These are phyloP conservation scores for Notocelia uddmanniana DNA, from an alignment of 2,888 invertebrate genomes.

Conservation along the genomic window DNA sequence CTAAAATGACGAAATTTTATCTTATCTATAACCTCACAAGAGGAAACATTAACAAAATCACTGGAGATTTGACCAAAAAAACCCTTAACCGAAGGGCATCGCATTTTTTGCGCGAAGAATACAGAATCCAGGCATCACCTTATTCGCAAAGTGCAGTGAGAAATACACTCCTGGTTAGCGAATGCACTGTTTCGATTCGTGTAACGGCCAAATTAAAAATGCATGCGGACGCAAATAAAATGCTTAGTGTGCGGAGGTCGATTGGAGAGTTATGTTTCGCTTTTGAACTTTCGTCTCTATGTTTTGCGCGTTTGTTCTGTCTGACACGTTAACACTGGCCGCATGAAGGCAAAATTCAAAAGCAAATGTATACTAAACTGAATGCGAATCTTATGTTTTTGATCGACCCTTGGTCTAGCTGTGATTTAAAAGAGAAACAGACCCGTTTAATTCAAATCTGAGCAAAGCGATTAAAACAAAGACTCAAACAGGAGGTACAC, in stretches of 20 bases:
- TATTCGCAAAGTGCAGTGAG: neutral
- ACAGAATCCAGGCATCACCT: too few species aligned
- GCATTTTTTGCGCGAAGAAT: too few species aligned
- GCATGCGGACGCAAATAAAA: constrained; percentile 16
- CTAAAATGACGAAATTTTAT: too few species aligned
- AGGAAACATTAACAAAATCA: too few species aligned
- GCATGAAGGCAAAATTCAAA: neutral
- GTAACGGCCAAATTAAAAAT: constrained; percentile 19
- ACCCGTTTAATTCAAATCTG: constrained; percentile 27
- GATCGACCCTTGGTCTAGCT: neutral
- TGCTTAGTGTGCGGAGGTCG: constrained; percentile 10
- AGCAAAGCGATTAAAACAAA: constrained; percentile 30
- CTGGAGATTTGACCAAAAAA: too few species aligned
- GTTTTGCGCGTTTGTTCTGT: neutral
- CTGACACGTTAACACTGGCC: neutral
- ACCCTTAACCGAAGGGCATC: too few species aligned
- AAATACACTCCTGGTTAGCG: neutral
- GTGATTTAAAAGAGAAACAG: constrained; percentile 35
- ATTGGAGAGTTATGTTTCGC: neutral
- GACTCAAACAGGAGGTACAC: constrained; percentile 15
- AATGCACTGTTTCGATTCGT: constrained; percentile 6
- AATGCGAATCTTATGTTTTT: neutral
- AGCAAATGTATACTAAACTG: neutral
- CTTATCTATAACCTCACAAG: too few species aligned
- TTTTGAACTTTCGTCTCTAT: neutral